Evolutionary conservation across 2,888 invertebrate genomes (phyloP).

Genomic region (Campoletis raptor): DNA sequence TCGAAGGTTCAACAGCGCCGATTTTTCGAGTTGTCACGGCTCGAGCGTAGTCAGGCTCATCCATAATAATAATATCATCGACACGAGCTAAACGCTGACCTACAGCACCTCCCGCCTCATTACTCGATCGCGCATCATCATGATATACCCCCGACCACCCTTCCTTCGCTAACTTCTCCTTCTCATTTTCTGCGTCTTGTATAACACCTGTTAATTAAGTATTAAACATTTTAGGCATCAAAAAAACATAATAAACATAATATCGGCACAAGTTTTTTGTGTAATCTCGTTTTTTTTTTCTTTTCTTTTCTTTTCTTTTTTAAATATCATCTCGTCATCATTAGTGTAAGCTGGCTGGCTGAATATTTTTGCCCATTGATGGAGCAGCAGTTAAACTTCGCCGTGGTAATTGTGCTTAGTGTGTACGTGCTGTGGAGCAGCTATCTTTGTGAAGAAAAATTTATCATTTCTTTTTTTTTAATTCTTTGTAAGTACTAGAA

Average conservation of each 20-base stretch:
- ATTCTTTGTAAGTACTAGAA: conserved; percentile 4
- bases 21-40: conserved; percentile 11
- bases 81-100: conserved; percentile 74
- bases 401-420: conserved; percentile 81
- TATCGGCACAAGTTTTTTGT: conserved; percentile 70
- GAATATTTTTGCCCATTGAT: conserved; percentile 79
- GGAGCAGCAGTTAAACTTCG: conserved; percentile 83
- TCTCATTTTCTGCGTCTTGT: conserved; percentile 85
- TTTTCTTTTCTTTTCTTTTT: conserved; percentile 44
- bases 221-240: conserved; percentile 84
- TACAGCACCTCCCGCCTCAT: conserved; percentile 82
- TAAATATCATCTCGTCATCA: conserved; percentile 76
- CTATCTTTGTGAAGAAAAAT: conserved; percentile 74
- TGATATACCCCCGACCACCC: conserved; percentile 85
- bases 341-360: conserved; percentile 84
- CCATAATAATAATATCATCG: conserved; percentile 55
- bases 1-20: conserved; percentile 74
- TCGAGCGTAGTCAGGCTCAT: conserved; percentile 59
- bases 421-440: conserved; percentile 84
- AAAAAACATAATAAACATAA: conserved; percentile 76
- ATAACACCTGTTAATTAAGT: conserved; percentile 85
- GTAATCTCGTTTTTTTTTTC: conserved; percentile 62
- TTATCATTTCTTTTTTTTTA: neutral
- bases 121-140: conserved; percentile 82
- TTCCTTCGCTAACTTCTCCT: conserved; percentile 84